Base-by-base conservation (phyloP, 2,113 vertebrate species). In the Callorhinus ursinus region DNA sequence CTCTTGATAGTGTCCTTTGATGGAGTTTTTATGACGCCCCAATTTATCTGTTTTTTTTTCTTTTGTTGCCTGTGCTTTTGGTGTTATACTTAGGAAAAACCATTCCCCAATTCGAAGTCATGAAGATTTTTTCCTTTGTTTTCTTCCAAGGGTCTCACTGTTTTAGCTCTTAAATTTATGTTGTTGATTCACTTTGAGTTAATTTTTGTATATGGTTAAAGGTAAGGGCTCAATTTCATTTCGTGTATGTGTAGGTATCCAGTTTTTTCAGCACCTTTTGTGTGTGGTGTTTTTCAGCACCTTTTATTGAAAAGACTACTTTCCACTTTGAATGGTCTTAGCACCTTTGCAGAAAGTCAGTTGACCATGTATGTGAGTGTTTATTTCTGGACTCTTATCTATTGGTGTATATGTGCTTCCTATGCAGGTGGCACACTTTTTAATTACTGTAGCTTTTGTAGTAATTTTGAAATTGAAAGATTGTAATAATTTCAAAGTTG, bases 391-490 rank as follows among this genome's bases (percentile, higher is more conserved):
- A 22, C 76, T 79, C 33, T 89, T 89, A 9, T 46, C 46, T 59
- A 18, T 90, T 55, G 9, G 13, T 55, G 33, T 76, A 1, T 69
- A 59, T 83, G 21, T 79, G 4, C 71, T 10, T 89, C 21, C 42
- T 61, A 80, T 90, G 31, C 51, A 33, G n/a, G 7, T 65, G 49
- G 18, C 55, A 87, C 26, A 16, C 57, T 96, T 85, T 85, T 39
- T 96, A 22, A 71, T 77, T 90, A 51, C 24, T 69, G 5, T 76
- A 74, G n/a, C 74, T 71, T 65, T 65, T 69, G 21, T 90, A 77
- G 39, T 87, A 46, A 61, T 77, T 55, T 82, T 94, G 59, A 92
- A 96, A 71, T 96, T 59, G 33, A 46, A 76, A 46, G 36, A 46
- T 46, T 46, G 7, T 46, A 46, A 39, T 76, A 46, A 46, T 28